A percentile compares a stretch with the other conserved stretches of the same genome.
Evolutionary conservation across 2,797 vertebrate species (phyloP).

Genomic region (Miichthys miiuy): DNA sequence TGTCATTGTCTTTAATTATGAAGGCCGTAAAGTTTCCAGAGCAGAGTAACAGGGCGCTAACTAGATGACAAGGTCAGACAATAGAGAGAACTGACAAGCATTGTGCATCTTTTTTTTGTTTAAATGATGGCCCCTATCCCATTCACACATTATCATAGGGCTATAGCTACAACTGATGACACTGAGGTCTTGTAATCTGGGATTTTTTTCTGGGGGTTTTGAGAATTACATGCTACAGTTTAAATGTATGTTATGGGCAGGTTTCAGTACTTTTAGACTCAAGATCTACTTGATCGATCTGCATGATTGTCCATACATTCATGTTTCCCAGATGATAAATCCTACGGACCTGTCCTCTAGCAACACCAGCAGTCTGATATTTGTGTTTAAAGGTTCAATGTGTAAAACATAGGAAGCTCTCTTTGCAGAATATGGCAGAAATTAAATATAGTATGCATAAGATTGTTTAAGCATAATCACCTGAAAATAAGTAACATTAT

Average conservation of each 20-base stretch:
- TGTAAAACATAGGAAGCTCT: no score
- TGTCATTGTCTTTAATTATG: slow-evolving; percentile 57
- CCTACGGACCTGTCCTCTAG: neutral
- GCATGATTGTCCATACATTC: neutral
- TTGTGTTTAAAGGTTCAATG: no score
- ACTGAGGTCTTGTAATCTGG: neutral
- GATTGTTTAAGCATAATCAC: no score
- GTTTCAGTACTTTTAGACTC: neutral
- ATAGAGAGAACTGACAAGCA: slow-evolving; percentile 8
- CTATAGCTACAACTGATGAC: neutral
- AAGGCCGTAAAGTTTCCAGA: slow-evolving; percentile 61
- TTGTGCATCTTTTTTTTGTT: neutral
- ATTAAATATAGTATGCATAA: no score
- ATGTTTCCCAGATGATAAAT: no score
- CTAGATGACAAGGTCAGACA: slow-evolving; percentile 56
- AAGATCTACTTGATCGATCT: neutral
- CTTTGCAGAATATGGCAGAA: no score
- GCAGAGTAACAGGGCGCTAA: slow-evolving; percentile 30
- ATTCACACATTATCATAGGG: neutral
- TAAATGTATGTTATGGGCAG: neutral
- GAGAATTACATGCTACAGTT: neutral
- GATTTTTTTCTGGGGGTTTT: neutral
- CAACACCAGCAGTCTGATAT: no score
- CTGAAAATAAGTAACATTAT: no score
- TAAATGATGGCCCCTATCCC: neutral